Evolutionary conservation across 2,888 invertebrate genomes (phyloP).

Genomic region (Rotaria macrura): DNA sequence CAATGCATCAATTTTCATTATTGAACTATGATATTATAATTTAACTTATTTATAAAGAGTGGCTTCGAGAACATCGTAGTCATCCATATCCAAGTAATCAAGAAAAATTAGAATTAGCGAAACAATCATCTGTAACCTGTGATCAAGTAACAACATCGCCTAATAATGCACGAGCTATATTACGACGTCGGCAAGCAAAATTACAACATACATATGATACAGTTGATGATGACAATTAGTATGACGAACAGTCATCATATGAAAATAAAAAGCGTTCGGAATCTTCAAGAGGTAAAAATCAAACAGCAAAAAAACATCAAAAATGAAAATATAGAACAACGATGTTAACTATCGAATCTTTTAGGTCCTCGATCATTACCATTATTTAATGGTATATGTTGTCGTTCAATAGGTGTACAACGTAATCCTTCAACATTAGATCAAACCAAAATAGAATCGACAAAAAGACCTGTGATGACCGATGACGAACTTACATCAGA

Average conservation of each 20-base stretch:
- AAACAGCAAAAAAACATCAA: too few relatives aligned
- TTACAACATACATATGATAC: not conserved
- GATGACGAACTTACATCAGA: not conserved
- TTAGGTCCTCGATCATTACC: not conserved
- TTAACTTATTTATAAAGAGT: too few relatives aligned
- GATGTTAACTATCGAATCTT: too few relatives aligned
- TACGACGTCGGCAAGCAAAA: not conserved
- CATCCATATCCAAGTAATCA: slow-evolving; percentile 32
- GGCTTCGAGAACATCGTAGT: slow-evolving; percentile 28
- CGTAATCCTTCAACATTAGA: not conserved
- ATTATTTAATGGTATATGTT: not conserved
- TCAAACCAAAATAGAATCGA: not conserved
- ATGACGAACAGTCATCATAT: not conserved
- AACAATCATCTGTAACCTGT: slow-evolving; percentile 22
- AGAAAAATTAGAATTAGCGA: slow-evolving; percentile 28
- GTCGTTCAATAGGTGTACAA: slow-evolving; percentile 3
- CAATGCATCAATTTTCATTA: too few relatives aligned
- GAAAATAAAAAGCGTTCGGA: too few relatives aligned
- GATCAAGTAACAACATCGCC: slow-evolving; percentile 33
- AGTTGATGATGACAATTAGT: not conserved
- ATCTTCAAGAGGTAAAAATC: too few relatives aligned
- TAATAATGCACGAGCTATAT: slow-evolving; percentile 23
- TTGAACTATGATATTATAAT: too few relatives aligned
- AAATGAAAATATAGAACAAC: too few relatives aligned
- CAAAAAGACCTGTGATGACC: not conserved